Base-by-base conservation (phyloP, 2,888 invertebrate genomes). In the Tenthredo amoena region DNA sequence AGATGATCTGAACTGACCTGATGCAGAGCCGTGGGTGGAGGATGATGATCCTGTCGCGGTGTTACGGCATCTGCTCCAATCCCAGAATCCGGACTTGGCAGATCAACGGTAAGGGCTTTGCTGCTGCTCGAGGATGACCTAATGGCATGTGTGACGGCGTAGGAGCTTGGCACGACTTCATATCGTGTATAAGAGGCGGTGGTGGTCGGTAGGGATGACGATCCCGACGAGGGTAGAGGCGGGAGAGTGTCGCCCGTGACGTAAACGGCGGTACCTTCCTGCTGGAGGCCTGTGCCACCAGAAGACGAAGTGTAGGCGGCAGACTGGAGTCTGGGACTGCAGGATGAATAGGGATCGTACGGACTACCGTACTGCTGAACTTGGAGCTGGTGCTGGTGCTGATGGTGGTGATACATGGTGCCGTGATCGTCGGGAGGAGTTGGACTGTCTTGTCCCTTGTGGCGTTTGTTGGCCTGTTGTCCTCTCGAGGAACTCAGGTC, bases 31-130 rank as follows among this genome's bases (percentile, higher is more conserved):
- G 97, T 97, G 94, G 98, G 98, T 94, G 98, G 98, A 72, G 92
- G 92, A 89, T 93, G 93, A 90, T 93, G 93, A 87, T 93, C 93
- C 87, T 93, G 93, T 87, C 93, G 91, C 88, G 98, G 98, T 87
- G 98, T 98, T 93, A 98, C 98, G 89, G 98, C 97, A 92, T 98
- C 98, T 62, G 98, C 97, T 88, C 99, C 99, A 92, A 99, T 99
- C 88, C 99, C 99, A 92, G 98, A 98, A 95, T 99, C 99, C 43
- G 98, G 98, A 90, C 98, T 98, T 43, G 99, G 98, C 92, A 99
- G 96, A 94, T 99, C 99, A 92, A 98, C 98, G 83, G 98, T 98
- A 89, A 98, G 96, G 71, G 97, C 98, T 90, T 93, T 93, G 90
- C 93, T 93, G 90, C 91, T 93, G 88, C 91, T 92, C 65, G 93